Evolutionary conservation across 2,888 invertebrate genomes (phyloP).

Genomic region (Calephelis perditalis): DNA sequence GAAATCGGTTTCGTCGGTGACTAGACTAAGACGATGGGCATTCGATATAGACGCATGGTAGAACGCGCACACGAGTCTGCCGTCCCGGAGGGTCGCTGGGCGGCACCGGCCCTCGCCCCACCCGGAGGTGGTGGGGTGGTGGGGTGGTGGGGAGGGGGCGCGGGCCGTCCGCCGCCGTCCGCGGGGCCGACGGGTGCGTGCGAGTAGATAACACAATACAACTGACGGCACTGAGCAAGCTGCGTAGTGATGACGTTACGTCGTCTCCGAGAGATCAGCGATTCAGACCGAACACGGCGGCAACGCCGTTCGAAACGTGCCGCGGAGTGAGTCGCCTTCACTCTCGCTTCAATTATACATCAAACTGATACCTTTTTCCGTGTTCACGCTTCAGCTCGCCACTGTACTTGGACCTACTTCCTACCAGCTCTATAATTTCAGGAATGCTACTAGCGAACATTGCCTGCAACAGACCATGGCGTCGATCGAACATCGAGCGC

Average conservation of each 20-base stretch:
- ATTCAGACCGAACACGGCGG: conserved; percentile 50
- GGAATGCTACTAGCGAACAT: conserved; percentile 99
- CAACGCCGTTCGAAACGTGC: conserved; percentile 34
- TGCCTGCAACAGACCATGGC: conserved; percentile 91
- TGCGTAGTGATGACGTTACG: conserved; percentile 68
- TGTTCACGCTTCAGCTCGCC: conserved; percentile 99
- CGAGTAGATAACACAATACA: conserved; percentile 79
- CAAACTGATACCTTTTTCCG: conserved; percentile 95
- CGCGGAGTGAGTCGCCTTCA: conserved; percentile 63
- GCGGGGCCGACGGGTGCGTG: conserved; percentile 51
- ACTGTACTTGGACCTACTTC: conserved; percentile 99
- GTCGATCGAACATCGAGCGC: conserved; percentile 64
- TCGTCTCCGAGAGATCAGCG: conserved; percentile 63
- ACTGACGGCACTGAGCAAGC: conserved; percentile 80
- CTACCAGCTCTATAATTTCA: conserved; percentile 99
- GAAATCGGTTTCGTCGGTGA: conserved; percentile 71
- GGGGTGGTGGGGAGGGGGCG: conserved; percentile 39
- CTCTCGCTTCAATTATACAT: conserved; percentile 65
- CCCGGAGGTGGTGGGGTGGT: conserved; percentile 24
- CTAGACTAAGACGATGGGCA: conserved; percentile 69
- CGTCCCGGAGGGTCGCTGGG: conserved; percentile 39
- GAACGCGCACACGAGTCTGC: conserved; percentile 60
- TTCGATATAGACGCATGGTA: conserved; percentile 77
- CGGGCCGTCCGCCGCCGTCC: conserved; percentile 36
- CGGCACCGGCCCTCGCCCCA: conserved; percentile 41